Conservation (phyloP, 2,797 vertebrate species). For the Chelonia mydas region DNA sequence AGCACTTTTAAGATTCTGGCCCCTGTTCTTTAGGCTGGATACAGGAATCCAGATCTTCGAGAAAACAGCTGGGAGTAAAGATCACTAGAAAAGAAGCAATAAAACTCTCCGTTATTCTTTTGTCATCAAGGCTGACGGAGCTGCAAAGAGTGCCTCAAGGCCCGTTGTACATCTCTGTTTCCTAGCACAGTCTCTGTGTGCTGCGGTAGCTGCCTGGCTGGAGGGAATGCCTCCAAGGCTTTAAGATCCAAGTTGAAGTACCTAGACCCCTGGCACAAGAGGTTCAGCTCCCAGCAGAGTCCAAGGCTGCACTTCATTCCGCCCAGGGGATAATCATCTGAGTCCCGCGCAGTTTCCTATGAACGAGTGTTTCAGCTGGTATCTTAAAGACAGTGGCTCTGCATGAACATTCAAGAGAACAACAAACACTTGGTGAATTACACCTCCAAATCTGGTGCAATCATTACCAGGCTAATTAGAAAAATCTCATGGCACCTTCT, state of each 20-base stretch:
- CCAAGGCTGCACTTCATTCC: not conserved
- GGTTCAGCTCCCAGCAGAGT: constrained; percentile 28
- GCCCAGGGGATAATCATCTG: not conserved
- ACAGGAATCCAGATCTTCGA: not conserved
- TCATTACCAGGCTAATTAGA: fast-evolving
- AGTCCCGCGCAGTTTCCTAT: not conserved
- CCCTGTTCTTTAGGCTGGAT: not conserved
- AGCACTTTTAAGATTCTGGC: not conserved
- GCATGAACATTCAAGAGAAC: not conserved
- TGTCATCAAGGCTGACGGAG: constrained; percentile 65
- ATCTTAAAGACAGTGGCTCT: not conserved
- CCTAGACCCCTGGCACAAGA: not conserved
- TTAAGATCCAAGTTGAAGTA: constrained; percentile 4
- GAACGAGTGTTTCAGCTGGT: not conserved
- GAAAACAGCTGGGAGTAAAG: constrained; percentile 66
- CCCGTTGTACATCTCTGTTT: constrained; percentile 63
- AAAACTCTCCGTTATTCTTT: constrained; percentile 56
- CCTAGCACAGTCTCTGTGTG: not conserved
- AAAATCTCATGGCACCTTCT: not conserved
- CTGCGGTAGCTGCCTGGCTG: constrained; percentile 43
- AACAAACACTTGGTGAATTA: not conserved
- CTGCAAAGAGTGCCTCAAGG: constrained; percentile 67
- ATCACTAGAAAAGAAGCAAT: constrained; percentile 60
- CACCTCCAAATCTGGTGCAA: not conserved
- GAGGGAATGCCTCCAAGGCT: constrained; percentile 22